Evolutionary conservation across 2,113 vertebrate genomes (phyloP).

Genomic region (Elgaria multicarinata): DNA sequence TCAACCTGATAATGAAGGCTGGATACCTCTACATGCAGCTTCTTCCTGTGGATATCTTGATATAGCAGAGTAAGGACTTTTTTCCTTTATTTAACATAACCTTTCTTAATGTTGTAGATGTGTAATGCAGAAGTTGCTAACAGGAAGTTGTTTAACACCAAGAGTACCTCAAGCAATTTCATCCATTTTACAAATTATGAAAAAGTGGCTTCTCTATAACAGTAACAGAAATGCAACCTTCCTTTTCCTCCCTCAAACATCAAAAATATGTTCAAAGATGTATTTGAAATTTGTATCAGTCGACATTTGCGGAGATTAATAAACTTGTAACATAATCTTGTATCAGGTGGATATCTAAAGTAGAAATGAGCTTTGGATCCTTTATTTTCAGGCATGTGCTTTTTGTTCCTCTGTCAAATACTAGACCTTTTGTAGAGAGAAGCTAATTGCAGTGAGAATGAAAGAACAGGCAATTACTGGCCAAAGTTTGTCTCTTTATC

Average conservation of each 20-base stretch:
- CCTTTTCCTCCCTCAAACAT: background rate
- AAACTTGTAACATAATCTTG: background rate
- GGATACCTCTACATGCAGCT: conserved; percentile 98
- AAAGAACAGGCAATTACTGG: background rate
- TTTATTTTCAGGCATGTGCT: background rate
- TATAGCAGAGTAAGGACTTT: conserved; percentile 95
- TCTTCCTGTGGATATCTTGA: conserved; percentile 98
- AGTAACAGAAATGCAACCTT: background rate
- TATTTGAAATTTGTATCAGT: background rate
- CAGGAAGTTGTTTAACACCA: conserved; percentile 27
- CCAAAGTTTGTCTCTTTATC: background rate
- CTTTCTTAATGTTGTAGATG: conserved; percentile 29
- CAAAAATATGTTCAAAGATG: background rate
- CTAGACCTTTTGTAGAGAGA: background rate
- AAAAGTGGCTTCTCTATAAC: background rate
- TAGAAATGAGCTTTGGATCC: background rate
- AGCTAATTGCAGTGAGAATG: background rate
- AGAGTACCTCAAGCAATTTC: background rate
- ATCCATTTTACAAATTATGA: background rate
- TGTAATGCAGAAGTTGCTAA: conserved; percentile 21
- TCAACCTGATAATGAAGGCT: conserved; percentile 99
- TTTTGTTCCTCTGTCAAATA: background rate
- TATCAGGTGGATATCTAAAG: background rate
- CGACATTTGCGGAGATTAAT: background rate
- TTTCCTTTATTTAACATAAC: conserved; percentile 38